Base-by-base conservation (phyloP, 2,888 invertebrate genomes). In the Lomographa bimaculata region DNA sequence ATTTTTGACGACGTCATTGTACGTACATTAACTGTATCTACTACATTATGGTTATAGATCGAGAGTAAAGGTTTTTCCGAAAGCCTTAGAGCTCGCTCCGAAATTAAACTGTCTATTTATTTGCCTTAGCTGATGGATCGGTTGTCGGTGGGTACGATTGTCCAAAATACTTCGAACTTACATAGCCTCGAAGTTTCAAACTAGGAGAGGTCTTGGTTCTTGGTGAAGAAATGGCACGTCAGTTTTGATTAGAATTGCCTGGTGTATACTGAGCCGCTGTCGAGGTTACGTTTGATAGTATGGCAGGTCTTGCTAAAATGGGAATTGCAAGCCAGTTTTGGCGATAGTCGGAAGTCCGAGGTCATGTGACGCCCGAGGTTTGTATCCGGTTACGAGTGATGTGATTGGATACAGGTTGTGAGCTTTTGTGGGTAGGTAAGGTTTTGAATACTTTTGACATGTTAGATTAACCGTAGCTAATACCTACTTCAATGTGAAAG, bases 91-190 rank as follows among this genome's bases (percentile, higher is more conserved):
- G 37, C 12, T 44, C 21, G 36, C 35, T 46, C 61, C 54, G 34
- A 73, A 76, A 79, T 73, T 77, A 77, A 73, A 67, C 71, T 71
- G 73, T 77, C 71, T 71, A 68, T 74, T 73, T 76, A 79, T 79
- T 76, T 79, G 65, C 66, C 54, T 54, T 46, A 50, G 57, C 65
- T 74, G 78, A 79, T 73, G 74, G 76, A 79, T 79, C 70, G 72
- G 62, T 68, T 67, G 64, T 68, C 63, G 60, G 59, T 57, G 50
- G 23, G 17, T 14, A 23, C 57, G 46, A 52, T 53, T 50, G 60
- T 43, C 74, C 55, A 62, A 21, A 39, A 10, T 59, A 50, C 39
- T 38, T 40, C 54, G 65, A 55, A 12, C 61, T 33, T n/a, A 5
- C 2, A 2, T 5, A n/a, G 4, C 27, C 23, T 8, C 14, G 3